These are phyloP conservation scores for Chymomyza amoena DNA, from an alignment of 2,888 invertebrate species.

Conservation along the genomic window DNA sequence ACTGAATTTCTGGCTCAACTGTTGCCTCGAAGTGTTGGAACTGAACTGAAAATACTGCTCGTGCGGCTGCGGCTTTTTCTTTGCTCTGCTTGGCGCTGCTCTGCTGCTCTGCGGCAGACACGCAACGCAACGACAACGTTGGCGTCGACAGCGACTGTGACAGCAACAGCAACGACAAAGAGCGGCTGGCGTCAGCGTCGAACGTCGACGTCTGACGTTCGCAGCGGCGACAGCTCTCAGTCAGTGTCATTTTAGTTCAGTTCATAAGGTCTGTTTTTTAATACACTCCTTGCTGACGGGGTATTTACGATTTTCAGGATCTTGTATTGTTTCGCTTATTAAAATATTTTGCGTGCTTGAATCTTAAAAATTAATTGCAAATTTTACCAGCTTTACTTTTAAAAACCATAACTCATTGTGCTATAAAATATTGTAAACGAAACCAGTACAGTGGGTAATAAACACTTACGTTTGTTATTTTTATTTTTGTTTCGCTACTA, in stretches of 20 bases:
- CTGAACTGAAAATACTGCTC: slow-evolving; percentile 73
- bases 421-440: too few relatives aligned
- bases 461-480: too few relatives aligned
- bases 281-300: background rate
- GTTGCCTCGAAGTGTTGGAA: slow-evolving; percentile 70
- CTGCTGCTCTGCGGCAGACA: background rate
- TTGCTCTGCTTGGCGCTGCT: slow-evolving; percentile 39
- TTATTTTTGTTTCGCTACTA: too few relatives aligned
- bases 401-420: too few relatives aligned
- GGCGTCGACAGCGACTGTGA: background rate
- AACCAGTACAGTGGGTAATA: too few relatives aligned
- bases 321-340: too few relatives aligned
- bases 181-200: slow-evolving; percentile 25
- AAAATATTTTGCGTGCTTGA: too few relatives aligned
- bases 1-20: slow-evolving; percentile 28
- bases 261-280: background rate
- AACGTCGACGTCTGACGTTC: slow-evolving; percentile 22
- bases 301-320: background rate
- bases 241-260: background rate
- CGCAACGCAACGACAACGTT: too few relatives aligned
- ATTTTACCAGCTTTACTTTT: too few relatives aligned
- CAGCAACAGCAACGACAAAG: background rate
- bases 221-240: slow-evolving; percentile 24
- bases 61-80: slow-evolving; percentile 74
- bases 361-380: too few relatives aligned